phyloP scores from a whole-genome alignment of 2,888 invertebrate species.

The Acanthopleura granulata region DNA sequence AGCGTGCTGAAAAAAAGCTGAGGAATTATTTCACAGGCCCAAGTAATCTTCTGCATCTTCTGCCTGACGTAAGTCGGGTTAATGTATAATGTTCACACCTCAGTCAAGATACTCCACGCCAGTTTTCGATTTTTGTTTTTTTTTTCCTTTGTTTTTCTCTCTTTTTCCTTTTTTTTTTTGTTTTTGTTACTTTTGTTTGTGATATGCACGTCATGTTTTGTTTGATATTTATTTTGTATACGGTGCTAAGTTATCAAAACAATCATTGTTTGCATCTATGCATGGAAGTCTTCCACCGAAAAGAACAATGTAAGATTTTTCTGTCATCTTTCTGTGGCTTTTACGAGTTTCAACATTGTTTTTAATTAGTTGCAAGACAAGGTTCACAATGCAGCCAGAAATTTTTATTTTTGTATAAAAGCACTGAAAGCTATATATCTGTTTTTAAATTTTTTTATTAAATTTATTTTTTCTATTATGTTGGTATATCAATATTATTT shows the following conservation, averaged over 20 bases:
- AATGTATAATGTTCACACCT: background rate
- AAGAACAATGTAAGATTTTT: background rate
- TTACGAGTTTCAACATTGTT: background rate
- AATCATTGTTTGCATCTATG: conserved; percentile 17
- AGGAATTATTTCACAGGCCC: background rate
- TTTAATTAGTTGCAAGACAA: conserved; percentile 15
- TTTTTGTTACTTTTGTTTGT: background rate
- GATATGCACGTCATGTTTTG: conserved; percentile 17
- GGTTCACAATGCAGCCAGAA: conserved; percentile 16
- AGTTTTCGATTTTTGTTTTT: too few species aligned
- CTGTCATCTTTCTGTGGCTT: conserved; percentile 5
- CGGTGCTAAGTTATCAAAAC: background rate
- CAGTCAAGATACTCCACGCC: background rate
- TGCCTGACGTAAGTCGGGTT: background rate
- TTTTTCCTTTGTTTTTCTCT: background rate
- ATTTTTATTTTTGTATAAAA: conserved; percentile 13
- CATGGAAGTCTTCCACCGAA: conserved; percentile 19
- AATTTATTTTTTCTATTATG: conserved; percentile 18
- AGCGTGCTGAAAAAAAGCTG: background rate
- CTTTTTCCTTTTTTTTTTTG: background rate
- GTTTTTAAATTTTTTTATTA: conserved; percentile 12
- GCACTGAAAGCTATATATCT: conserved; percentile 10
- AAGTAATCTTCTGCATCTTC: conserved; percentile 6
- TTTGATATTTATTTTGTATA: conserved; percentile 18
- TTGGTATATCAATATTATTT: conserved; percentile 6